phyloP scores from a whole-genome alignment of 2,888 invertebrate genomes.

The Gerris lacustris region DNA sequence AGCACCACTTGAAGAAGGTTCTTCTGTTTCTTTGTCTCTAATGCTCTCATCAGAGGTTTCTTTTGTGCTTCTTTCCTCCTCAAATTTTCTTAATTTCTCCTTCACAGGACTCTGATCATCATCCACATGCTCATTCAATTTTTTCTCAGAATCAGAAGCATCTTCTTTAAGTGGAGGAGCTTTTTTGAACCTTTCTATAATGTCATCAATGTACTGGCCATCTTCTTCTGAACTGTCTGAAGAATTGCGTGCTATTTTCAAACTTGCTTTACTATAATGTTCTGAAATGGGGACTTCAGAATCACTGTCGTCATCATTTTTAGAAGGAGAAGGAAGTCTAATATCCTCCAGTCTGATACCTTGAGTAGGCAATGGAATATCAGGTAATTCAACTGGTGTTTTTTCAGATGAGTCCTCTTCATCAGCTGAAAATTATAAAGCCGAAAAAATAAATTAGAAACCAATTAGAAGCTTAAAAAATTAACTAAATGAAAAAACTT shows the following conservation, averaged over 20 bases:
- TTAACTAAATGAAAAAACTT: too few species aligned
- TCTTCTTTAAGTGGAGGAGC: conserved; percentile 1
- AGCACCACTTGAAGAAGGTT: not conserved
- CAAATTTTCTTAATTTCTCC: conserved; percentile 3
- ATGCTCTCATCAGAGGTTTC: conserved; percentile 6
- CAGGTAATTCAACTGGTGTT: conserved; percentile 1
- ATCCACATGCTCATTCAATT: not conserved
- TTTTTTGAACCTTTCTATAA: conserved; percentile 7
- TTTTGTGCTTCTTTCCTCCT: conserved; percentile 6
- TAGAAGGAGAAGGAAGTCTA: conserved; percentile 1
- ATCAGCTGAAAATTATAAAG: not conserved
- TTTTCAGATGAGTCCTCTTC: not conserved
- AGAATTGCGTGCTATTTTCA: conserved; percentile 4
- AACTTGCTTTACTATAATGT: conserved; percentile 4
- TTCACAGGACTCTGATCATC: conserved; percentile 3
- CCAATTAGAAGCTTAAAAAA: too few species aligned
- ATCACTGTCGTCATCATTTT: conserved; percentile 1
- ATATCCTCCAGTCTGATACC: conserved; percentile 4
- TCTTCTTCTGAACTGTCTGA: conserved; percentile 6
- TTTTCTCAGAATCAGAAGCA: not conserved
- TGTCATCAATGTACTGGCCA: conserved; percentile 8
- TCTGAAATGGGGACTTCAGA: conserved; percentile 6
- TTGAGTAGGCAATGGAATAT: conserved; percentile 2
- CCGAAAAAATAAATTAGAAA: too few species aligned
- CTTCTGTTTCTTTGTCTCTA: conserved; percentile 1